Evolutionary conservation across 2,888 invertebrate genomes (phyloP), one percentile per base, ranked within the genome.

Genomic region (Lasioglossum malachurum): DNA sequence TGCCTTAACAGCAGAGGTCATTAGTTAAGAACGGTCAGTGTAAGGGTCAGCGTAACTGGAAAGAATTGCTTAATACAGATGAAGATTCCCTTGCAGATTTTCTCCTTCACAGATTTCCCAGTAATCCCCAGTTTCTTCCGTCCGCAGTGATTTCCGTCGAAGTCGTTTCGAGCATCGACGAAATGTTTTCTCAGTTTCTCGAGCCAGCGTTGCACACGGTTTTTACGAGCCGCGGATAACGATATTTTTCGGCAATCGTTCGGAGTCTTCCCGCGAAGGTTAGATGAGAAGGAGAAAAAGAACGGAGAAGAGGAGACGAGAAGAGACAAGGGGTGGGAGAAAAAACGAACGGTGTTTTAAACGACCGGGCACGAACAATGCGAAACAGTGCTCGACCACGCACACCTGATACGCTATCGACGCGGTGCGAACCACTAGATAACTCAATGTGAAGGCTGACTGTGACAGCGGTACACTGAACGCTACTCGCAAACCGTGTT

Each of bases 391-490:
- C 46, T 46, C 44, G 27, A 72, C 12, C 46, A 75, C 35, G 53
- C 23, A 53, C 31, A 41, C 16, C 57, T 60, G 75, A 57, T 75
- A 57, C 38, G 75, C 73, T 73, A 75, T 60, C 75, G 57, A 23
- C 53, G 16, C n/a, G 31, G 23, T 31, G 35, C 46, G 12, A 73
- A 35, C 31, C 46, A 73, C 46, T 73, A 73, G 73, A 73, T 73
- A 73, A 49, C 73, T 73, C 73, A 49, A 73, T 73, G 73, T n/a
- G 73, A 73, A 73, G 73, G 49, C 46, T 49, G 73, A 19, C 27
- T 46, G 35, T 35, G 23, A 49, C n/a, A 46, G 73, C 31, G 16
- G 16, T 35, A 31, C 69, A 69, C 23, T 8, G 27, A 73, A 31
- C 38, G 35, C 69, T 31, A 38, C 64, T 31, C 64, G 31, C 64